Evolutionary conservation across 2,888 invertebrate genomes (phyloP), one percentile per base, ranked within the genome.

Genomic region (Cylloceria caligata): DNA sequence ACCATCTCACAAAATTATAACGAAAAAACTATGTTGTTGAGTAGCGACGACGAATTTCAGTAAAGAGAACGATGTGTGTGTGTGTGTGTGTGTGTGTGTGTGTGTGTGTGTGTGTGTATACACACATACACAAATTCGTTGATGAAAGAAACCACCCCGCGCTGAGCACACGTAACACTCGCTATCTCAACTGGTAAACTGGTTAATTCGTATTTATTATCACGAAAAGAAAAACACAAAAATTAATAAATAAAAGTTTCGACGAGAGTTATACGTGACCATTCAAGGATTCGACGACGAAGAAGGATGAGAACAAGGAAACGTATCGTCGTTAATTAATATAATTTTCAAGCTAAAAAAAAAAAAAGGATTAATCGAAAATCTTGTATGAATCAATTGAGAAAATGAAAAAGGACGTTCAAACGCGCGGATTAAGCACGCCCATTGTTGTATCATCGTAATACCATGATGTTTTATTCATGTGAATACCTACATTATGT

Each of bases 11-110:
- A 96, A 89, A 97, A 97, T 93, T 98, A 98, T 94, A 98, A 97
- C 93, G 99, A 99, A 94, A 98, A 98, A 94, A 98, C 98, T 47
- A 98, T 98, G 94, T 95, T 99, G 85, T 95, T 99, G 87, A 98
- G 98, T 94, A 98, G 98, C 86, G 99, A 99, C 92, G 99, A 99
- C 93, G 99, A 99, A 93, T 97, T 97, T 93, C 97, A 97, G 94
- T 97, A 94, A 94, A 65, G 30, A 62, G 77, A 81, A 73, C 21
- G 47, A 77, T 47, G 83, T 52, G 81, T 80, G 64, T 49, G 57
- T 27, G 62, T 68, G 62, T 9, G 45, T 57, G 39, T 71, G 11
- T n/a, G n/a, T n/a, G n/a, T n/a, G n/a, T n/a, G n/a, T n/a, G n/a
- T 47, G 83, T 52, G 81, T 80, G 64, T 49, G 57, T 27, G 62